phyloP scores from a whole-genome alignment of 2,113 vertebrate genomes.

The Oreotragus oreotragus region DNA sequence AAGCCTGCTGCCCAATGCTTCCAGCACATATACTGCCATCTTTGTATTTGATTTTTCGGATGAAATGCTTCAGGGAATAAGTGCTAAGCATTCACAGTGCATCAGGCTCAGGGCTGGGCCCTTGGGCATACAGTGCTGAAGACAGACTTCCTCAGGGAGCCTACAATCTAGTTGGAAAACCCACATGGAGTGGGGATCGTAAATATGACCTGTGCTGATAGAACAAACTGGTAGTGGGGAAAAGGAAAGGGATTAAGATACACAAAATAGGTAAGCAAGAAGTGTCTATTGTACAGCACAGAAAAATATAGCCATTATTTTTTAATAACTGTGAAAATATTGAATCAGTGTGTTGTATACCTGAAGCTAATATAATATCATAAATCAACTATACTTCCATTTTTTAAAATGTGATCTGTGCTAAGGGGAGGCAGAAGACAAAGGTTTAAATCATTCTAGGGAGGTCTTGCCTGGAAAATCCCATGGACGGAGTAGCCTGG shows the following conservation, averaged over 20 bases:
- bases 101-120: not conserved
- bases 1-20: not conserved
- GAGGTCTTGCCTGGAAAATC: not conserved
- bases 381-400: not conserved
- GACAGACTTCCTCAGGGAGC: not conserved
- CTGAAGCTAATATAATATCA: not conserved
- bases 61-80: not conserved
- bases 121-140: not conserved
- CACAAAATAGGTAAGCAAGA: not conserved
- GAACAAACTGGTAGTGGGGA: not conserved
- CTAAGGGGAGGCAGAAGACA: not conserved
- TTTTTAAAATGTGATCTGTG: not conserved
- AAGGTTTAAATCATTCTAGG: not conserved
- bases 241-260: not conserved
- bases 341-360: not conserved
- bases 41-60: not conserved
- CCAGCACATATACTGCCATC: not conserved
- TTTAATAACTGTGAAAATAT: not conserved
- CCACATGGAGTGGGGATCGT: not conserved
- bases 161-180: not conserved
- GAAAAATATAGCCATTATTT: not conserved
- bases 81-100: not conserved
- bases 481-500: too few species aligned
- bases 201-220: not conserved
- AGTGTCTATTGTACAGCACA: not conserved